Percentiles rank a stretch among this genome's conserved stretches.
phyloP scores from a whole-genome alignment of 2,797 vertebrate genomes.

The Rhincodon typus region DNA sequence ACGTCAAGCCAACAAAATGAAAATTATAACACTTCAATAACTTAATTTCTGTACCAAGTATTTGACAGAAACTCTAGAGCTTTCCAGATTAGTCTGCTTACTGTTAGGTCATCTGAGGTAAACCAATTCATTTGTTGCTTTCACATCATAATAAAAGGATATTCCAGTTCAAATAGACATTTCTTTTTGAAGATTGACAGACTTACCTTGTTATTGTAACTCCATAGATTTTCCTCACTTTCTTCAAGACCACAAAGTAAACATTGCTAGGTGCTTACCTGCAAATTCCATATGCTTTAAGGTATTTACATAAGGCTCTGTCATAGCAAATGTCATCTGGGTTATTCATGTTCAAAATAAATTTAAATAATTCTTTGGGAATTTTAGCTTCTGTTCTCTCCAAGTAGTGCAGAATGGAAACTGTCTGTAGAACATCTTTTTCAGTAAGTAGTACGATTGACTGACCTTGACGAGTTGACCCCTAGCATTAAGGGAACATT shows the following conservation, averaged over 20 bases:
- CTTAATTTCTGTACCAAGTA: background rate
- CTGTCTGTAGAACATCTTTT: constrained; percentile 33
- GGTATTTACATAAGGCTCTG: constrained; percentile 53
- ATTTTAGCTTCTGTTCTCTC: constrained; percentile 53
- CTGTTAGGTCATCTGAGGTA: background rate
- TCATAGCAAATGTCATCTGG: constrained; percentile 49
- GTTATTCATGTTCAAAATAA: constrained; percentile 48
- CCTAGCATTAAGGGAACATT: constrained; percentile 32
- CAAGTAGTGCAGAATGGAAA: constrained; percentile 51
- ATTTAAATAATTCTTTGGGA: constrained; percentile 50
- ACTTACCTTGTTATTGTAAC: background rate
- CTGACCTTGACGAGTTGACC: constrained; percentile 41
- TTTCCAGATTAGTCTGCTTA: background rate
- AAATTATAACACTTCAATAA: background rate
- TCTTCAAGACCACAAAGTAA: background rate
- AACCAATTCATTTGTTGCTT: background rate
- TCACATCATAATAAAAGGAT: background rate
- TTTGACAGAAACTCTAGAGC: background rate
- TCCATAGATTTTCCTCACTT: background rate
- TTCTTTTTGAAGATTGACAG: background rate
- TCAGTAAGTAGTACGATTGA: constrained; percentile 61
- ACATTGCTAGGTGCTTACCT: constrained; percentile 49
- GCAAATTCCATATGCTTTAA: constrained; percentile 63
- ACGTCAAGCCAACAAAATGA: constrained; percentile 30
- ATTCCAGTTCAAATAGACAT: background rate